phyloP scores from a whole-genome alignment of 2,888 invertebrate genomes.

The Petrolisthes cinctipes region DNA sequence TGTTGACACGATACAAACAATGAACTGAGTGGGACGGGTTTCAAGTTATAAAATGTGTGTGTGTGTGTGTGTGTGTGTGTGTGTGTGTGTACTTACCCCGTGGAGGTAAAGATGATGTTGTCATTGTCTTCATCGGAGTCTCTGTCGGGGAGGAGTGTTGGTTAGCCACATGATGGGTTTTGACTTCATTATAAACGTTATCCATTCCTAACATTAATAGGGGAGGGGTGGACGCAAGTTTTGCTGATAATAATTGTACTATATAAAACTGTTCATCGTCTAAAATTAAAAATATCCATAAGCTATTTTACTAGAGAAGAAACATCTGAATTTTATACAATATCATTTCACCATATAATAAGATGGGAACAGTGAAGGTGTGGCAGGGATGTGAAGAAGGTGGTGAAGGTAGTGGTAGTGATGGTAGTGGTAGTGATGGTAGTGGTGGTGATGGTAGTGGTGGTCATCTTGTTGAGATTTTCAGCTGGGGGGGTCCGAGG shows the following conservation, averaged over 20 bases:
- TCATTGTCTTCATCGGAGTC: slow-evolving; percentile 2
- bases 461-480: neutral
- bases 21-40: no score
- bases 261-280: no score
- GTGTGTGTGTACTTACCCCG: slow-evolving; percentile 18
- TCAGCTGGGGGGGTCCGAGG: neutral
- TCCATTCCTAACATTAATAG: no score
- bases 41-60: neutral
- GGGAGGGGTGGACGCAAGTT: no score
- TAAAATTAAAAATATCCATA: no score
- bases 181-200: neutral
- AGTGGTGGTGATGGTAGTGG: neutral
- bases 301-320: no score
- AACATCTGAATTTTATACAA: no score
- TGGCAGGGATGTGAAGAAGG: neutral
- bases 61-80: slow-evolving; percentile 31
- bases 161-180: neutral
- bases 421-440: neutral
- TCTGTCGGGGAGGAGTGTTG: slow-evolving; percentile 3
- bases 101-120: slow-evolving; percentile 8
- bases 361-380: no score
- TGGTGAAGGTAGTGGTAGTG: neutral
- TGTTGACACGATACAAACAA: no score
- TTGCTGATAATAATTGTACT: no score
- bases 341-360: neutral